phyloP scores from a whole-genome alignment of 2,797 vertebrate species.

The Diplodus puntazzo region DNA sequence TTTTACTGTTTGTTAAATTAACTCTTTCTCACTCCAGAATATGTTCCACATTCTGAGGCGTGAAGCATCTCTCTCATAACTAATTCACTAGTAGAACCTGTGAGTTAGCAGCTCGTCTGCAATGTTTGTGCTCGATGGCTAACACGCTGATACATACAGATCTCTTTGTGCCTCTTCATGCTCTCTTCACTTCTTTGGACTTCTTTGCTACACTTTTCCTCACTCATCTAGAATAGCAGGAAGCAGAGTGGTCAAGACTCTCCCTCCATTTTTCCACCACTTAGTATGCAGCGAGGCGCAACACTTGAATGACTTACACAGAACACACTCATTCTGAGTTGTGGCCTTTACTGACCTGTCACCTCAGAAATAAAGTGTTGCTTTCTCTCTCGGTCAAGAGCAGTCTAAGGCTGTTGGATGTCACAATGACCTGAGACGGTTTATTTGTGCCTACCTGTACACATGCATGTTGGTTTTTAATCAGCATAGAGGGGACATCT shows the following conservation, averaged over 20 bases:
- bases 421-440: conserved; percentile 5
- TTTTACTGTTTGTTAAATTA: neutral
- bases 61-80: no score
- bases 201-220: conserved; percentile 18
- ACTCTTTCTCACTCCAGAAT: no score
- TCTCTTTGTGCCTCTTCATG: conserved; percentile 12
- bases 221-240: conserved; percentile 29
- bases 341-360: conserved; percentile 42
- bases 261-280: conserved; percentile 30
- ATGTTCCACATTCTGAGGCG: no score
- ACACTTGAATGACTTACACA: conserved; percentile 25
- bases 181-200: neutral
- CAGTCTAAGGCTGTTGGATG: conserved; percentile 36
- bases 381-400: conserved; percentile 38
- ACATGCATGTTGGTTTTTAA: neutral
- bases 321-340: conserved; percentile 27
- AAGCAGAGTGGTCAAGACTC: conserved; percentile 26
- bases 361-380: neutral
- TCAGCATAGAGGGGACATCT: no score
- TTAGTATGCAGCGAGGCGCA: conserved; percentile 54
- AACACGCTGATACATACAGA: neutral
- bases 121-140: neutral
- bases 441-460: neutral
- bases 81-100: no score
- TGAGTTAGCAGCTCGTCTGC: neutral